Evolutionary conservation across 2,113 vertebrate species (phyloP), one percentile per base, ranked within the genome.

Genomic region (Apus apus): DNA sequence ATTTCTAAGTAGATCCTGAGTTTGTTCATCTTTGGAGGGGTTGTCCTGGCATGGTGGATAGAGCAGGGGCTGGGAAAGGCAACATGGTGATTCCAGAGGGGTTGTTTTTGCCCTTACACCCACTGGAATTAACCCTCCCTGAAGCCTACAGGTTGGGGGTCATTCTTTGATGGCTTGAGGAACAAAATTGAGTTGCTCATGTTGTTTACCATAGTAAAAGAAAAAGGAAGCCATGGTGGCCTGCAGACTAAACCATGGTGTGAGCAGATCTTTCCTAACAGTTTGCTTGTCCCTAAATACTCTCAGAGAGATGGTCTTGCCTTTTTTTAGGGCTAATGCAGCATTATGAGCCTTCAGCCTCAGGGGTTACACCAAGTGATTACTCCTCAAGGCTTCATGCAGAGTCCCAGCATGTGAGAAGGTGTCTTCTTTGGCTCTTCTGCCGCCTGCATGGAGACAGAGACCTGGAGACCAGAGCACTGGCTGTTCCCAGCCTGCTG

Each of bases 111-210:
- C n/a, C 18, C 30, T 73, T 21, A 8, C 3, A 11, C 25, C 54
- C 4, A 1, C 32, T 48, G 46, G n/a, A 58, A 71, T 81, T 34
- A 74, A n/a, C 1, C 1, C 5, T 4, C 4, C 1, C 10, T 3
- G 7, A 81, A 26, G 34, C 8, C 38, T 51, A 2, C 1, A 11
- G 60, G 20, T 20, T 46, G 25, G 1, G 73, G 8, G 26, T 40
- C 16, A 2, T 5, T 76, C 32, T 46, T 9, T 53, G 36, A 25
- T 22, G 26, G 16, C 29, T 27, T 26, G 15, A 70, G 43, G 21
- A 80, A 66, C 6, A 51, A 77, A 77, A 32, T 1, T 13, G 19
- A 74, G 10, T 29, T 51, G 14, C 12, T 58, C 32, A 20, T 64
- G 8, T 21, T 53, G 29, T 53, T 73, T 36, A 25, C 29, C 25